Evolutionary conservation across 2,797 vertebrate species (phyloP), one percentile per base, ranked within the genome.

Genomic region (Sphenodon punctatus): DNA sequence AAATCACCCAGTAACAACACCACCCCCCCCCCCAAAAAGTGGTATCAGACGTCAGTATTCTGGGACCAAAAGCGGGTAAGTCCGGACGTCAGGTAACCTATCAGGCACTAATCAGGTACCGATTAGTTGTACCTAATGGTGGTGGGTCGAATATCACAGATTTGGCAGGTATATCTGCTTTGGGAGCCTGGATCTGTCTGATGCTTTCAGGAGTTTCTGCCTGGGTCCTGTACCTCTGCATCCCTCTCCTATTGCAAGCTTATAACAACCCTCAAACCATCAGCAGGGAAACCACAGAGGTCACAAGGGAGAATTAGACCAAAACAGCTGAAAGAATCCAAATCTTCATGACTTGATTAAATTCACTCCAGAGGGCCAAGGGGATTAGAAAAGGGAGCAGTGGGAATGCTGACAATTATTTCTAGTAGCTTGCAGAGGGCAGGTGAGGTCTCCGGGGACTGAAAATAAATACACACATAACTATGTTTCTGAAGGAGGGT

Each of bases 231-330:
- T 5, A 0, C 39, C 32, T 61, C 7, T 0, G n/a, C 22, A 27
- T 56, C 64, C 67, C 69, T 67, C 67, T n/a, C 58, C 34, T 0
- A 0, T 30, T 45, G 4, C 43, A 20, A 73, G 41, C 32, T 65
- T 8, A 10, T 23, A 65, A 34, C 42, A 0, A 0, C 1, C 5
- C 7, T 60, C 49, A 45, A 2, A 32, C 76, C 2, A 0, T 42
- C 71, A 36, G 71, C 46, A 67, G 38, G 19, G 20, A 69, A 69
- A 76, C 73, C 60, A n/a, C 0, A 14, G 63, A 51, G 68, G 30
- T 34, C 70, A 19, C 0, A 4, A 2, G 53, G 41, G 5, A 4
- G 56, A 73, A 67, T 76, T 46, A 25, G 39, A n/a, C 55, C 48
- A 83, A 48, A 25, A 2, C 0, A 4, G 39, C 67, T 58, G 45